Conservation (phyloP, 2,888 invertebrate species). For the Argyresthia goedartella region DNA sequence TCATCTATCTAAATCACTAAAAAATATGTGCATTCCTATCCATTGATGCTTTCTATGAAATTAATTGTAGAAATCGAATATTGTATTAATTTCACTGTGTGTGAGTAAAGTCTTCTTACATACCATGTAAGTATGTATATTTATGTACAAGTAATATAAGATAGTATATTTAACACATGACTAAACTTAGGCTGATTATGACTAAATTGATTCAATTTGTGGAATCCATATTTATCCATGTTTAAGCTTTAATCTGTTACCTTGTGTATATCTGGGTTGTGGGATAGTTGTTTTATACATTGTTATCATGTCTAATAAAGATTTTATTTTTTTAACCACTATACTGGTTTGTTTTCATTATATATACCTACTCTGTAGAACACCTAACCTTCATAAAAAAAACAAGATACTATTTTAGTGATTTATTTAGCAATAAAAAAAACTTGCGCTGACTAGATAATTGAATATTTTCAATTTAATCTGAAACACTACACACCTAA, state of each 20-base stretch:
- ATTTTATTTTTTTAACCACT: background rate
- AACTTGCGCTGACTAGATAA: slow-evolving; percentile 66
- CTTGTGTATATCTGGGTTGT: background rate
- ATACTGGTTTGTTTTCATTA: background rate
- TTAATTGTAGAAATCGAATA: too few relatives aligned
- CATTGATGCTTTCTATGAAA: too few relatives aligned
- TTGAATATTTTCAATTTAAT: slow-evolving; percentile 27
- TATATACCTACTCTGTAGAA: background rate
- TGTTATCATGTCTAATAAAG: background rate
- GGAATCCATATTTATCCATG: background rate
- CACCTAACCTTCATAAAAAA: slow-evolving; percentile 6
- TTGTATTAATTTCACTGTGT: too few relatives aligned
- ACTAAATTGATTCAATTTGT: too few relatives aligned
- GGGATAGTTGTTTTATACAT: background rate
- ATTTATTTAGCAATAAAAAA: slow-evolving; percentile 49
- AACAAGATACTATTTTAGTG: slow-evolving; percentile 23
- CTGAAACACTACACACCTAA: background rate
- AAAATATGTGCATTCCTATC: background rate
- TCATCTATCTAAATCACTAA: too few relatives aligned
- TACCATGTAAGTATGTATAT: too few relatives aligned
- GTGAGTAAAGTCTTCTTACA: too few relatives aligned
- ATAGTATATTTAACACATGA: too few relatives aligned
- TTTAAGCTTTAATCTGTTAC: too few relatives aligned
- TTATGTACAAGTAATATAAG: too few relatives aligned
- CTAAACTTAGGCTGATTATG: too few relatives aligned